These are phyloP conservation scores for Elmis aenea DNA, from an alignment of 2,888 invertebrate genomes.

Conservation along the genomic window DNA sequence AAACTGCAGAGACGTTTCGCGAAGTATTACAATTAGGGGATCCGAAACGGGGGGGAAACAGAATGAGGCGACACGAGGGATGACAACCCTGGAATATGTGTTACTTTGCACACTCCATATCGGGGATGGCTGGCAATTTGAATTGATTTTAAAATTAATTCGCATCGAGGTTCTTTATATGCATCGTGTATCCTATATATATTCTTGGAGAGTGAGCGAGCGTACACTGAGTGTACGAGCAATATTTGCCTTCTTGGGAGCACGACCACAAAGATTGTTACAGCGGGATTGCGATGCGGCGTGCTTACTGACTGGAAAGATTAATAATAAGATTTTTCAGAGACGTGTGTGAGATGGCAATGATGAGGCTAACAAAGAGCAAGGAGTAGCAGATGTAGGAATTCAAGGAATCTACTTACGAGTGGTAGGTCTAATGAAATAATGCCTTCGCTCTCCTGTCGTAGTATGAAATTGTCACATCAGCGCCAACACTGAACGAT, in stretches of 20 bases:
- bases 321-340: constrained; percentile 44
- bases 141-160: too few species aligned
- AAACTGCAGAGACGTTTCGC: too few species aligned
- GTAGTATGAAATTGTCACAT: constrained; percentile 37
- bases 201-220: too few species aligned
- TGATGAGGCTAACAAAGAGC: constrained; percentile 37
- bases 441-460: constrained; percentile 32
- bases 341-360: constrained; percentile 44
- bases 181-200: too few species aligned
- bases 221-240: too few species aligned
- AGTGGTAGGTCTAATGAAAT: constrained; percentile 40
- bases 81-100: too few species aligned
- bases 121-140: too few species aligned
- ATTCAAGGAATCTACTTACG: constrained; percentile 38
- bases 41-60: too few species aligned
- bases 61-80: too few species aligned
- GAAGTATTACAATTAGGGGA: too few species aligned
- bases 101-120: too few species aligned
- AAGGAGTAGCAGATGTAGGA: constrained; percentile 28
- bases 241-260: constrained; percentile 30
- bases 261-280: constrained; percentile 33
- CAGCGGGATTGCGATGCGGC: constrained; percentile 36
- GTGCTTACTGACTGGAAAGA: constrained; percentile 43
- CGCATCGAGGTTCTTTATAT: too few species aligned
- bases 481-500: constrained; percentile 30